These are phyloP conservation scores for Epizoanthus ramosus DNA, from an alignment of 92 coral and sea anemone species.

Conservation along the genomic window DNA sequence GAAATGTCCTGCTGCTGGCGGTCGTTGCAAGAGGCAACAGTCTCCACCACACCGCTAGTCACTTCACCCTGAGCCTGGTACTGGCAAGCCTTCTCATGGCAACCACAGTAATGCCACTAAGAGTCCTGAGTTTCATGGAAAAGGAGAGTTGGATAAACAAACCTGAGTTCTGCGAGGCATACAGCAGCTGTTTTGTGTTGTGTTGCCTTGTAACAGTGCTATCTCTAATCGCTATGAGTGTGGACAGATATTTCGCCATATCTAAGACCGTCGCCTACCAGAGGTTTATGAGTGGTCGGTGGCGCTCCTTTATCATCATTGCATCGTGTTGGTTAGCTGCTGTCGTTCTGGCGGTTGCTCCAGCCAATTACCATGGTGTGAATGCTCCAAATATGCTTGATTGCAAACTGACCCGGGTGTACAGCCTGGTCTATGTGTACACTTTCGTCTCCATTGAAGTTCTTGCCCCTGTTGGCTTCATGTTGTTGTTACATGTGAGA, in stretches of 20 bases:
- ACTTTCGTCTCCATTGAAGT: constrained; percentile 75
- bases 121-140: constrained; percentile 75
- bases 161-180: constrained; percentile 66
- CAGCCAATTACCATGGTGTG: constrained; percentile 60
- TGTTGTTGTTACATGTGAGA: constrained; percentile 72
- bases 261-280: constrained; percentile 70
- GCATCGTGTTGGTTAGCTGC: constrained; percentile 67
- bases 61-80: constrained; percentile 65
- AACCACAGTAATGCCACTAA: constrained; percentile 78
- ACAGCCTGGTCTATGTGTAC: constrained; percentile 69
- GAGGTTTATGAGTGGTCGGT: constrained; percentile 49
- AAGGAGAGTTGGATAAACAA: constrained; percentile 70
- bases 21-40: constrained; percentile 62
- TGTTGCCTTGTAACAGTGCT: constrained; percentile 76
- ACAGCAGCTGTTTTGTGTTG: constrained; percentile 73
- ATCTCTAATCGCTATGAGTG: constrained; percentile 66
- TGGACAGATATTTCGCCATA: constrained; percentile 79
- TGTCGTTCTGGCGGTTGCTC: constrained; percentile 58
- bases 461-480: constrained; percentile 66
- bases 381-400: constrained; percentile 46
- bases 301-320: constrained; percentile 55
- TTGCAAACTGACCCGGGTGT: constrained; percentile 73
- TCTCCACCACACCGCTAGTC: constrained; percentile 66
- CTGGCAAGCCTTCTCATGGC: constrained; percentile 82
- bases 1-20: constrained; percentile 65